A percentile compares a stretch with the other conserved stretches of the same genome.
phyloP scores from a whole-genome alignment of 2,797 vertebrate species.

The Micrastur ruficollis region DNA sequence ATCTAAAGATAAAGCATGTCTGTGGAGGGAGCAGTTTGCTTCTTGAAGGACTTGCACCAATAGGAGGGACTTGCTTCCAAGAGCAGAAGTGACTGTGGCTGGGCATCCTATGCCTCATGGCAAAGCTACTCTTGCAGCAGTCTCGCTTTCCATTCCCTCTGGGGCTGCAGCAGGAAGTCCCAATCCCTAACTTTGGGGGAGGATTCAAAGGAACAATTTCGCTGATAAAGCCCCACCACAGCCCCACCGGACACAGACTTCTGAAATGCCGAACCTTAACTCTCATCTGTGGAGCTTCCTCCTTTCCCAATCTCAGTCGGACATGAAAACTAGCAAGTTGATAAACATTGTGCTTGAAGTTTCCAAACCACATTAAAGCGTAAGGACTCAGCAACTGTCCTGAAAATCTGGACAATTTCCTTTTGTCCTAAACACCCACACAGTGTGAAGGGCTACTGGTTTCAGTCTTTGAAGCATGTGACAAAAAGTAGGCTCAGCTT shows the following conservation, averaged over 20 bases:
- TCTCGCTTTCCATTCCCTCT: conserved; percentile 21
- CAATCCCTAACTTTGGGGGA: conserved; percentile 6
- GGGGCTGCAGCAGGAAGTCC: conserved; percentile 43
- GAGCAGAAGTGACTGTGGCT: neutral
- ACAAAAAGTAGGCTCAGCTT: neutral
- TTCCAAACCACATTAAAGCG: conserved; percentile 37
- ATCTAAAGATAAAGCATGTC: neutral
- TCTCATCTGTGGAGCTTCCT: conserved; percentile 37
- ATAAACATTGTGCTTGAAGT: conserved; percentile 14
- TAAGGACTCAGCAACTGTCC: neutral
- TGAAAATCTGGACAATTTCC: conserved; percentile 46
- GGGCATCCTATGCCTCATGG: neutral
- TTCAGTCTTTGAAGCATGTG: conserved; percentile 1
- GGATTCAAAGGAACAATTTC: conserved; percentile 38
- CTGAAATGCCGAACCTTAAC: neutral
- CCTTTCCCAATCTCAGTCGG: conserved; percentile 45
- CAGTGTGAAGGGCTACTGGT: neutral
- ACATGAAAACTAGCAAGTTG: conserved; percentile 19
- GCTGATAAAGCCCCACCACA: conserved; percentile 37
- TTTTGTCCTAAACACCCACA: conserved; percentile 6
- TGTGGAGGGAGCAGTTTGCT: neutral
- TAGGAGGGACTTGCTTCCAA: neutral
- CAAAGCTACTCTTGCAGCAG: conserved; percentile 33
- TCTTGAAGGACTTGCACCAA: neutral
- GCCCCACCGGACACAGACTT: neutral